phyloP scores from a whole-genome alignment of 2,113 vertebrate species.

The Sebastes fasciatus region DNA sequence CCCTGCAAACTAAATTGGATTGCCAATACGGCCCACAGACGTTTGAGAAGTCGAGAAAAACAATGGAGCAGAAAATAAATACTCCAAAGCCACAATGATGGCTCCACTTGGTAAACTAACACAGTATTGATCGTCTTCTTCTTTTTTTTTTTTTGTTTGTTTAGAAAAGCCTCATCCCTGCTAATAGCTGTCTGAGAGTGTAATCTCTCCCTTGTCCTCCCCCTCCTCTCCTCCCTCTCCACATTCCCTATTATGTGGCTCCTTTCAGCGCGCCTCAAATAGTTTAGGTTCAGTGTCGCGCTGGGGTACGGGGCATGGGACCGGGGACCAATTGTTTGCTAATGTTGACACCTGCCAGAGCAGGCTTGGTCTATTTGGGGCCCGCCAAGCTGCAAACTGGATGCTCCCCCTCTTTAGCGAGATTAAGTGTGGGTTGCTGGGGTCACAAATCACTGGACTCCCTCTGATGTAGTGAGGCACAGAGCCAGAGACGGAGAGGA shows the following conservation, averaged over 20 bases:
- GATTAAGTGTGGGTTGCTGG: conserved; percentile 88
- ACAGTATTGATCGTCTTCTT: conserved; percentile 85
- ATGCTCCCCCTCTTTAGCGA: conserved; percentile 87
- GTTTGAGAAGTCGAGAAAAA: conserved; percentile 74
- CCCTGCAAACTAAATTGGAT: conserved; percentile 80
- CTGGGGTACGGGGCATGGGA: conserved; percentile 76
- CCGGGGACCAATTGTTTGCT: conserved; percentile 84
- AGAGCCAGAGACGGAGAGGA: conserved; percentile 85
- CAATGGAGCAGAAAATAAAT: conserved; percentile 82
- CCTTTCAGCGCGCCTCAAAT: conserved; percentile 79
- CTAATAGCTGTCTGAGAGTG: conserved; percentile 86
- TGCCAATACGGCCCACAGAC: conserved; percentile 78
- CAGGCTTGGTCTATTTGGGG: conserved; percentile 76
- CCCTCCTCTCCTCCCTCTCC: conserved; percentile 73
- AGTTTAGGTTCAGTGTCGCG: conserved; percentile 81
- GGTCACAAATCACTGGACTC: conserved; percentile 91
- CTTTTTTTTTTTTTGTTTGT: conserved; percentile 83
- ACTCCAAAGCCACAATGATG: conserved; percentile 77
- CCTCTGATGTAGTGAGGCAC: conserved; percentile 87
- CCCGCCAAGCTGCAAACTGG: conserved; percentile 75
- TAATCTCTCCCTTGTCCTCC: conserved; percentile 85
- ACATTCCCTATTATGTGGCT: conserved; percentile 77
- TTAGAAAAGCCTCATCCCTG: conserved; percentile 86
- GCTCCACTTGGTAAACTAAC: conserved; percentile 82
- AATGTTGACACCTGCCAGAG: conserved; percentile 88